A percentile compares a stretch with the other conserved stretches of the same genome.
Evolutionary conservation across 2,113 vertebrate species (phyloP).

Genomic region (Callaeas wilsoni): DNA sequence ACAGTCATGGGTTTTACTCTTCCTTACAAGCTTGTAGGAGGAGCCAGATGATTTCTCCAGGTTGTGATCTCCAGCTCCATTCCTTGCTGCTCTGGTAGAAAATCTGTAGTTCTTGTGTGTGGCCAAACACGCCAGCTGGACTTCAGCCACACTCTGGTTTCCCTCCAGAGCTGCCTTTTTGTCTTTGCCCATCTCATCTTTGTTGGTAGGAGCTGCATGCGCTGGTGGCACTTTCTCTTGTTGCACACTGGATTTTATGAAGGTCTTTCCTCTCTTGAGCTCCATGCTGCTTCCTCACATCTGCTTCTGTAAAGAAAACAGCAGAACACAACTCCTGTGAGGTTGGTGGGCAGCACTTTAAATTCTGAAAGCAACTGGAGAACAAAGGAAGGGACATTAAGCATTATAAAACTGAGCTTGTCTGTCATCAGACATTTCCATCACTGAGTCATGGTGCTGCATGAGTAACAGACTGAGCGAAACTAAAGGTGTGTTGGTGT

Average conservation of each 20-base stretch:
- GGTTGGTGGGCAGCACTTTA: neutral
- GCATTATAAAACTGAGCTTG: neutral
- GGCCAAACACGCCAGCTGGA: slow-evolving; percentile 19
- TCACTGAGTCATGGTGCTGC: neutral
- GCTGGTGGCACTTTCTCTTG: slow-evolving; percentile 57
- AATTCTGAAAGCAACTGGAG: neutral
- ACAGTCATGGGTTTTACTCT: slow-evolving; percentile 78
- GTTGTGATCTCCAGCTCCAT: neutral
- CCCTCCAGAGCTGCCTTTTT: slow-evolving; percentile 4
- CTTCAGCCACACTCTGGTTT: neutral
- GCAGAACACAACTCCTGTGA: neutral
- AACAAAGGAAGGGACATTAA: neutral
- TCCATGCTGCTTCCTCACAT: slow-evolving; percentile 66
- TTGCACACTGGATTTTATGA: slow-evolving; percentile 76
- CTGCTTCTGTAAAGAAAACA: slow-evolving; percentile 45
- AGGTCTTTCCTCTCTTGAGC: slow-evolving; percentile 77
- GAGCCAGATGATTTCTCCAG: slow-evolving; percentile 36
- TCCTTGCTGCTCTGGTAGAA: slow-evolving; percentile 32
- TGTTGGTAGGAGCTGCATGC: neutral
- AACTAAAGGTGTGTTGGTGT: neutral
- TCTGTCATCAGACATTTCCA: neutral
- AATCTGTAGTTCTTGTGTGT: slow-evolving; percentile 39
- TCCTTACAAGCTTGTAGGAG: slow-evolving; percentile 69
- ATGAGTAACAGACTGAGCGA: neutral
- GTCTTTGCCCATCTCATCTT: neutral